phyloP scores from a whole-genome alignment of 2,797 vertebrate species.

The Coregonus sp. region DNA sequence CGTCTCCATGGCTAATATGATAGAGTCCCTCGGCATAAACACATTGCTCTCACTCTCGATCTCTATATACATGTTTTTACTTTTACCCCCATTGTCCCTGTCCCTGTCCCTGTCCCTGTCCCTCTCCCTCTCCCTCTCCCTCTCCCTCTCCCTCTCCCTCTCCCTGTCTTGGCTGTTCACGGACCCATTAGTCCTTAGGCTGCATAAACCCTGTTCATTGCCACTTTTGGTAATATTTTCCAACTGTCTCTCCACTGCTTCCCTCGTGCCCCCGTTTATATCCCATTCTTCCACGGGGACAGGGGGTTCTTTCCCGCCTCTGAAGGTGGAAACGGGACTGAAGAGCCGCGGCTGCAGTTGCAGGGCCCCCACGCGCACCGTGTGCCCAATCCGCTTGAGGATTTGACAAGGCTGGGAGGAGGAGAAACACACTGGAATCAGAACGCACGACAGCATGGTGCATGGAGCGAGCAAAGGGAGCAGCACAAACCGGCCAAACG shows the following conservation, averaged over 20 bases:
- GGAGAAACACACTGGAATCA: constrained; percentile 75
- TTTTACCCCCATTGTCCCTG: constrained; percentile 27
- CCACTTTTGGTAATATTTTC: constrained; percentile 28
- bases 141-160: neutral
- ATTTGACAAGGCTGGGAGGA: constrained; percentile 86
- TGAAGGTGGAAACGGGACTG: constrained; percentile 10
- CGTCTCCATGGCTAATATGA: constrained; percentile 78
- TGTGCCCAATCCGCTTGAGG: constrained; percentile 83
- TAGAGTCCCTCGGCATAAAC: constrained; percentile 78
- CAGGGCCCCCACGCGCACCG: constrained; percentile 81
- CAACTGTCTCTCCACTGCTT: constrained; percentile 19
- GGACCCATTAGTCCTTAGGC: constrained; percentile 33
- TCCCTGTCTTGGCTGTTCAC: constrained; percentile 20
- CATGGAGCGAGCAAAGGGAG: constrained; percentile 76
- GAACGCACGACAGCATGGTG: constrained; percentile 73
- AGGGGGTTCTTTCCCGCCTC: neutral
- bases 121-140: constrained; percentile 11
- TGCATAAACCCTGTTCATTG: constrained; percentile 16
- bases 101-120: too few relatives aligned
- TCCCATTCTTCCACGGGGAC: constrained; percentile 24
- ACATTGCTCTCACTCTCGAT: constrained; percentile 39
- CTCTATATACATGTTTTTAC: constrained; percentile 43
- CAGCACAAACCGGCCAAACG: constrained; percentile 74
- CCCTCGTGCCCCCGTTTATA: constrained; percentile 23
- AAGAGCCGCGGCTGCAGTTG: constrained; percentile 80